Evolutionary conservation across 2,888 invertebrate genomes (phyloP), one percentile per base, ranked within the genome.

Genomic region (Bhutanitis thaidina): DNA sequence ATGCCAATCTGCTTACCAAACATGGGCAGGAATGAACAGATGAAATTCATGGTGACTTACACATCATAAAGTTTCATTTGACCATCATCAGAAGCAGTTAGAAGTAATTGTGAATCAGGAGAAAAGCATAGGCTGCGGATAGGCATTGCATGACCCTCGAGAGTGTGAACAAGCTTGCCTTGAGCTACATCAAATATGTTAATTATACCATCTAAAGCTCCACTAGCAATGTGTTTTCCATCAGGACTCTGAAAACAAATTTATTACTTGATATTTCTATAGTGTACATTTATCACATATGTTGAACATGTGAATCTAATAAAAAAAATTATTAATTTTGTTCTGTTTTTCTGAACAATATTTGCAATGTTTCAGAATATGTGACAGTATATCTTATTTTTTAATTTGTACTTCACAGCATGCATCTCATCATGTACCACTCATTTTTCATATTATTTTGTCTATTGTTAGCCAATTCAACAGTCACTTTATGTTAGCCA

Each of bases 1-100:
- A n/a, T n/a, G n/a, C n/a, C n/a, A n/a, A n/a, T n/a, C n/a, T n/a
- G n/a, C n/a, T n/a, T n/a, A n/a, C n/a, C n/a, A n/a, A n/a, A n/a
- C n/a, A 3, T 3, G 5, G 20, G 5, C 5, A 91, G n/a, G n/a
- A n/a, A n/a, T n/a, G n/a, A n/a, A n/a, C n/a, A n/a, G n/a, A n/a
- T n/a, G n/a, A n/a, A n/a, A n/a, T n/a, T n/a, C 5, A 20, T 3
- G 20, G 5, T 20, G n/a, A 91, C 95, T 92, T 91, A 98, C 97
- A 98, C 96, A 85, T 98, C 97, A 82, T 98, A 98, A 9, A 99
- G 91, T 80, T 99, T 99, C 93, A 99, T 97, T 74, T 98, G 98
- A 4, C 97, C 96, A 86, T 99, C 99, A 85, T 99, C 99, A 7
- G 98, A 98, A 0, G 96, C 98, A 10, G 98, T 98, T 29, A 98